These are phyloP conservation scores for Ceratoteleas bidentatus DNA, from an alignment of 1,140 invertebrate genomes.

Conservation along the genomic window DNA sequence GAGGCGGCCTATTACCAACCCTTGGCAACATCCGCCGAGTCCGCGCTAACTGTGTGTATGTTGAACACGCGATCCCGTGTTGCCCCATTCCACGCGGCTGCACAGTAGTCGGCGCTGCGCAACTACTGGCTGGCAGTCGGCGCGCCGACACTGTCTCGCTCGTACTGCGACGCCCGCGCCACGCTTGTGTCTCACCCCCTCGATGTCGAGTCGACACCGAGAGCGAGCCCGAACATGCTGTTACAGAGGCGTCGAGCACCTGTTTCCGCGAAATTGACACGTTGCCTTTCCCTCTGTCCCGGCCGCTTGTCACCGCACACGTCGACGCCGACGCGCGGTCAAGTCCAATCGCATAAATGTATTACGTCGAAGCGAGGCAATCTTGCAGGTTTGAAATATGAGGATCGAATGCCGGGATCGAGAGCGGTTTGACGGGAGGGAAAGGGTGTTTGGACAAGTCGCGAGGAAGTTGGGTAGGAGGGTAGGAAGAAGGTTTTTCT, in stretches of 20 bases:
- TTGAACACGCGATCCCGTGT: conserved; percentile 76
- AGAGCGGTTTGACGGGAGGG: too few species aligned
- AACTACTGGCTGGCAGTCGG: conserved; percentile 46
- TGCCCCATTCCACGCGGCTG: conserved; percentile 61
- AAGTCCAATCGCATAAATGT: conserved; percentile 54
- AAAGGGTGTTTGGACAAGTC: too few species aligned
- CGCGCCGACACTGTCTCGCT: conserved; percentile 50
- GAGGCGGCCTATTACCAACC: conserved; percentile 74
- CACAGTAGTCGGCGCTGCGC: conserved; percentile 54
- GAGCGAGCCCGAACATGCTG: conserved; percentile 75
- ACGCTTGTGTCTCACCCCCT: conserved; percentile 40
- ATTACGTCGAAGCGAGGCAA: conserved; percentile 28
- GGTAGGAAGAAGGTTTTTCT: too few species aligned
- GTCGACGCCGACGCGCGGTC: conserved; percentile 34
- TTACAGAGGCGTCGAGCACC: conserved; percentile 77
- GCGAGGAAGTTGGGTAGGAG: too few species aligned
- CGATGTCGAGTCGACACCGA: conserved; percentile 45
- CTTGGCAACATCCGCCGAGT: conserved; percentile 75
- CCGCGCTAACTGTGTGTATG: conserved; percentile 74
- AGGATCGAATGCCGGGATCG: background rate
- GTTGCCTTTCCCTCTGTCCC: conserved; percentile 63
- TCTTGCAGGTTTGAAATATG: conserved; percentile 29
- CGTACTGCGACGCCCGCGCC: conserved; percentile 36
- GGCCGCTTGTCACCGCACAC: conserved; percentile 15
- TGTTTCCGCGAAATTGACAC: conserved; percentile 73